Base-by-base conservation (phyloP, 2,113 vertebrate genomes). In the Rhinichthys klamathensis region DNA sequence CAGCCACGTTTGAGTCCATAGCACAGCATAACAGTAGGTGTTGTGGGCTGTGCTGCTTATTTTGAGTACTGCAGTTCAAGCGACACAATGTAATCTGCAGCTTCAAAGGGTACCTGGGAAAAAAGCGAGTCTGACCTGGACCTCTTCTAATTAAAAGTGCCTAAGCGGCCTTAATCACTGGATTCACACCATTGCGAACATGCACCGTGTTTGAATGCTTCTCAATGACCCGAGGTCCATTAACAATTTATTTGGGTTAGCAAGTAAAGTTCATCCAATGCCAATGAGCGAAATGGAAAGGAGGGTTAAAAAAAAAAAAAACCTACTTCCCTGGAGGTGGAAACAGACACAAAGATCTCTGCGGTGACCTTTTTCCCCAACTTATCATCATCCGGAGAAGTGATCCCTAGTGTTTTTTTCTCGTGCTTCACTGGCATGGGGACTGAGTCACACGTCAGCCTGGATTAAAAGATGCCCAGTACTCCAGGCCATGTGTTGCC, bases 361-460 rank as follows among this genome's bases (percentile, higher is more conserved):
- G 91, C 89, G 65, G 74, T 93, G 92, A 94, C 93, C 92, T 92
- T 94, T 93, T 89, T 85, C 86, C 18, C 86, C n/a, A 56, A 44
- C 89, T 92, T 89, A 91, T 93, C 91, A 92, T 91, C 90, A 93
- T 94, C 92, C 89, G 90, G 90, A 91, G 92, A 92, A 92, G 92
- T 91, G 92, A 93, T 93, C 90, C 90, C 90, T 90, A 38, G n/a
- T 51, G 12, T 92, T 86, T 90, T 91, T 69, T 58, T 7, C 35
- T 86, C 73, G 84, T 83, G 79, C 78, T 60, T 23, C 30, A 90
- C 93, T 93, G 94, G 93, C 92, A 91, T 92, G 89, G 90, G 87
- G 93, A 83, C 93, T 95, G 94, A 95, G 94, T 95, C 95, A 95
- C 92, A 89, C 92, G 92, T 95, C 95, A 93, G 91, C 91, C 92